Evolutionary conservation across 2,888 invertebrate species (phyloP), one percentile per base, ranked within the genome.

Genomic region (Slavum lentiscoides): DNA sequence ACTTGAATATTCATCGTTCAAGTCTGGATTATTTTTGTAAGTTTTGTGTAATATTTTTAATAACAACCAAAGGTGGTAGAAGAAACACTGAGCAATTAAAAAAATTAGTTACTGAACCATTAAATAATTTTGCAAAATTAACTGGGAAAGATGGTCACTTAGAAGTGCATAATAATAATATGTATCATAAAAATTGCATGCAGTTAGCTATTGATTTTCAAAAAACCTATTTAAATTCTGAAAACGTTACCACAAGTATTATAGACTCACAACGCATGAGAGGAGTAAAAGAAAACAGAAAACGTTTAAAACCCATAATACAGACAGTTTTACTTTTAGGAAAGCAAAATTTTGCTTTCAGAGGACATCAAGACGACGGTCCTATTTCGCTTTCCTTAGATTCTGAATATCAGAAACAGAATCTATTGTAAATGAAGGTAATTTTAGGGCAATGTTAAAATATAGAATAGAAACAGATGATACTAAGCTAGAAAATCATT

Each of bases 51-150:
- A 4, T 30, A 30, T 30, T 30, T 30, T 30, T 30, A 30, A 30
- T 2, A 30, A 30, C 30, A 30, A 30, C 30, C 4, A 30, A 30
- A 30, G 30, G 30, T 30, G 30, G 30, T 30, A 1, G 1, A 2
- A 30, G 30, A 30, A 30, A 30, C 1, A 30, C 4, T 30, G 30
- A 30, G 30, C 30, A 30, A 30, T 30, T 30, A 30, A 30, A 30
- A 30, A 30, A 30, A 30, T 30, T 30, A 30, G 4, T 30, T 30
- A 30, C 30, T 30, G 30, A 30, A 30, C 30, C 69, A 19, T 55
- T 69, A 69, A 19, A 69, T 17, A 55, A 6, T 30, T 69, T 30
- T 69, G 21, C 55, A 30, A 69, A 69, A 69, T 55, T 69, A 69
- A 30, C n/a, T 23, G 55, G 55, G 19, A 30, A 69, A 69, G 30